Evolutionary conservation across 1,140 invertebrate genomes (phyloP).

Genomic region (Penaeus vannamei): DNA sequence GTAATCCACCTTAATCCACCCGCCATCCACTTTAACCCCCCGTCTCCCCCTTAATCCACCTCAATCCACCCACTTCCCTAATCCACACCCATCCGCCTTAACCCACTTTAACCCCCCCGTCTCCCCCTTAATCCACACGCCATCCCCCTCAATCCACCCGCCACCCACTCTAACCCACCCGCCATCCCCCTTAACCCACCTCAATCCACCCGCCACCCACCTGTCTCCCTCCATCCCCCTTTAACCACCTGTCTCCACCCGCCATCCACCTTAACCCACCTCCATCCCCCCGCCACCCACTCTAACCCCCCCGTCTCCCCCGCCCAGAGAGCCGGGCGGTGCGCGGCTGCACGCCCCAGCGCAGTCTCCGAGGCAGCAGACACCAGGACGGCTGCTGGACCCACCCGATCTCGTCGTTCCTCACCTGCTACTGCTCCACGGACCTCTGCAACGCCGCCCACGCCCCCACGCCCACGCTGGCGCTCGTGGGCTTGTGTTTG

Average conservation of each 20-base stretch:
- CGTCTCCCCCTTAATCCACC: not conserved
- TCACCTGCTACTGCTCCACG: conserved; percentile 55
- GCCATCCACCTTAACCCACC: not conserved
- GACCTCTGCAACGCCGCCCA: conserved; percentile 59
- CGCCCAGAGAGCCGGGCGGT: conserved; percentile 16
- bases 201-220: not conserved
- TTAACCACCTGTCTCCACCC: not conserved
- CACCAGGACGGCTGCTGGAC: conserved; percentile 57
- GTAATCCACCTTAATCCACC: not conserved
- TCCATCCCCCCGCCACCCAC: not conserved
- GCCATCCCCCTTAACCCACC: not conserved
- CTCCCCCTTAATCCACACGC: not conserved
- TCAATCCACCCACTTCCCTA: not conserved
- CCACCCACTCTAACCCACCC: not conserved
- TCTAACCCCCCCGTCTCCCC: not conserved
- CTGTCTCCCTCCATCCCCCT: not conserved
- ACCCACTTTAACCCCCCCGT: not conserved
- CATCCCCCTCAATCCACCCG: not conserved
- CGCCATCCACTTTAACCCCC: no score
- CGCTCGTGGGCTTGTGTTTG: not conserved
- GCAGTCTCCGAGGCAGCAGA: conserved; percentile 8
- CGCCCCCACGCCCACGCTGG: not conserved
- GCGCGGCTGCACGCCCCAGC: conserved; percentile 38
- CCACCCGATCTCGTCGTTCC: conserved; percentile 19
- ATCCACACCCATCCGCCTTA: not conserved